Evolutionary conservation across 2,113 vertebrate genomes (phyloP).

Genomic region (Poeciliopsis occidentalis): DNA sequence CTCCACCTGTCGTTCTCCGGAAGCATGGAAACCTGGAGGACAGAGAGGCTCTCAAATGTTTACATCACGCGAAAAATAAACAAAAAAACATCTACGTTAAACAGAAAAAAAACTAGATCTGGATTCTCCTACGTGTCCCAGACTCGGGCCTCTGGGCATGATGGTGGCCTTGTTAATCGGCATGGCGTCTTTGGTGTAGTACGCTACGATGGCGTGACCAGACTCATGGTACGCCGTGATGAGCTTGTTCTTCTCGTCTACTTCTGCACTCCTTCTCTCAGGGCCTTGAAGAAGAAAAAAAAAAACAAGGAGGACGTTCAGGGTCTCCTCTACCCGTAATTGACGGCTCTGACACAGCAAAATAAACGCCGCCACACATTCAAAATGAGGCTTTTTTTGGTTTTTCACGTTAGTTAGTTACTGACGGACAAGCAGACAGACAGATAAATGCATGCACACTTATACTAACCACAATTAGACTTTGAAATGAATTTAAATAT

Average conservation of each 20-base stretch:
- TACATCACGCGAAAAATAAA: neutral
- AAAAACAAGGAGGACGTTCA: neutral
- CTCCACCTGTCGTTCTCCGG: slow-evolving; percentile 97
- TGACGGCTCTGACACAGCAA: no score
- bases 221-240: slow-evolving; percentile 98
- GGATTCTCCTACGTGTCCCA: slow-evolving; percentile 89
- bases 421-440: no score
- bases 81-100: neutral
- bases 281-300: slow-evolving; percentile 81
- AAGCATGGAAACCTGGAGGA: slow-evolving; percentile 89
- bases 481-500: no score
- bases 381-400: no score
- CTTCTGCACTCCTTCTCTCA: slow-evolving; percentile 93
- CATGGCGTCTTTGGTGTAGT: slow-evolving; percentile 98
- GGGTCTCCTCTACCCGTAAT: no score
- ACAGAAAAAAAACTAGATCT: neutral
- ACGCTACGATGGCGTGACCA: slow-evolving; percentile 95
- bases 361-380: no score
- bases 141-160: slow-evolving; percentile 94
- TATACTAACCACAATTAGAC: no score
- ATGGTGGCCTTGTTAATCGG: slow-evolving; percentile 99
- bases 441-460: no score
- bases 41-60: neutral
- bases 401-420: no score
- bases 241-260: slow-evolving; percentile 92